A percentile compares a stretch with the other conserved stretches of the same genome.
These are phyloP conservation scores for Poecilia gillii DNA, from an alignment of 2,797 vertebrate species.

Conservation along the genomic window DNA sequence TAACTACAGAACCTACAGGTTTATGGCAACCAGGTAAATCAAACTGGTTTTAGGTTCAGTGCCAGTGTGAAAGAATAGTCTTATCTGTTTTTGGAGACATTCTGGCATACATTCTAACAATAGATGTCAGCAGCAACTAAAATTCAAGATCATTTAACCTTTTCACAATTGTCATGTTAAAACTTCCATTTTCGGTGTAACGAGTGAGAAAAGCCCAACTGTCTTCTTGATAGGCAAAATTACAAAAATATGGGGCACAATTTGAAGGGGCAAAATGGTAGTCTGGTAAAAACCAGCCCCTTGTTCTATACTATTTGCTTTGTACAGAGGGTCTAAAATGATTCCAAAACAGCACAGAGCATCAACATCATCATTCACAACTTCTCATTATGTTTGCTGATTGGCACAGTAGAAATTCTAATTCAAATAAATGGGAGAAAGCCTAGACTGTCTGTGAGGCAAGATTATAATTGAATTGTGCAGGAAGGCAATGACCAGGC, in stretches of 20 bases:
- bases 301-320: no score
- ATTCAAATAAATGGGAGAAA: no score
- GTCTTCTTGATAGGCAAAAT: no score
- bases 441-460: no score
- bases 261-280: neutral
- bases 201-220: neutral
- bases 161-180: neutral
- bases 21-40: neutral
- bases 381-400: no score
- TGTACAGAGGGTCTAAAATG: no score
- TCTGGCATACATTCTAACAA: neutral
- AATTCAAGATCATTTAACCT: neutral
- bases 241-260: neutral
- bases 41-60: neutral
- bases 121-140: neutral
- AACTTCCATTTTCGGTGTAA: neutral
- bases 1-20: neutral
- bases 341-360: no score
- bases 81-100: neutral
- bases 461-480: no score
- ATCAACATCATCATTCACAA: no score
- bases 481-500: no score
- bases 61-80: neutral
- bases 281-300: no score
- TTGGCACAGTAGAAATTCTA: no score